These are phyloP conservation scores for Aplochiton taeniatus DNA, from an alignment of 2,797 vertebrate species.

Conservation along the genomic window DNA sequence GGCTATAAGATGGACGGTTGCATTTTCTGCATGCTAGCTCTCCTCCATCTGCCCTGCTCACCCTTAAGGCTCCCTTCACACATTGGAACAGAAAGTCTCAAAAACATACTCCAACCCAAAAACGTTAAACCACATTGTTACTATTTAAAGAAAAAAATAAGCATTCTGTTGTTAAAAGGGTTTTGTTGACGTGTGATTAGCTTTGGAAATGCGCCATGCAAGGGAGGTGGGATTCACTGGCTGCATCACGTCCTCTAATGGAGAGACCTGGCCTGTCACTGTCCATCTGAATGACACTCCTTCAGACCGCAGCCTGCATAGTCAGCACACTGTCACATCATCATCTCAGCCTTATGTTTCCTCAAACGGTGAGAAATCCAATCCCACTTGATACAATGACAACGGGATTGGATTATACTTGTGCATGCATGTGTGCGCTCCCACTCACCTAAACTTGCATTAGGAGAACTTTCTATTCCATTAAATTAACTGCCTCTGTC, in stretches of 20 bases:
- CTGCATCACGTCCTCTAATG: not conserved
- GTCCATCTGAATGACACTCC: not conserved
- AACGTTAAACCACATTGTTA: too few species aligned
- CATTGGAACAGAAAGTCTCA: not conserved
- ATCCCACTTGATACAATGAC: conserved; percentile 12
- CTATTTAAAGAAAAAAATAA: too few species aligned
- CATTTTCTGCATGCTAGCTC: not conserved
- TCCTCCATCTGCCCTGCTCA: not conserved
- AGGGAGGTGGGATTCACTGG: not conserved
- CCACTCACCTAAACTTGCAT: not conserved
- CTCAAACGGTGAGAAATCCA: conserved; percentile 1
- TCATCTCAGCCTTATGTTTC: not conserved
- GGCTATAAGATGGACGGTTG: not conserved
- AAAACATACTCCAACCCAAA: too few species aligned
- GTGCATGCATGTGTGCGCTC: not conserved
- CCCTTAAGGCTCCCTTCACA: not conserved
- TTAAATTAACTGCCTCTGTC: too few species aligned
- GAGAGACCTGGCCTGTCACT: not conserved
- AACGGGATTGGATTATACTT: conserved; percentile 16
- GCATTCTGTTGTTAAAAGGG: too few species aligned
- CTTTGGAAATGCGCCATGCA: too few species aligned
- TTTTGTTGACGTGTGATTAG: too few species aligned
- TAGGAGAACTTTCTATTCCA: too few species aligned
- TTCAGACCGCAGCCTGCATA: not conserved
- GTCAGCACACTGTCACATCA: conserved; percentile 15